Evolutionary conservation across 2,797 vertebrate genomes (phyloP).

Genomic region (Emydoidea blandingii): DNA sequence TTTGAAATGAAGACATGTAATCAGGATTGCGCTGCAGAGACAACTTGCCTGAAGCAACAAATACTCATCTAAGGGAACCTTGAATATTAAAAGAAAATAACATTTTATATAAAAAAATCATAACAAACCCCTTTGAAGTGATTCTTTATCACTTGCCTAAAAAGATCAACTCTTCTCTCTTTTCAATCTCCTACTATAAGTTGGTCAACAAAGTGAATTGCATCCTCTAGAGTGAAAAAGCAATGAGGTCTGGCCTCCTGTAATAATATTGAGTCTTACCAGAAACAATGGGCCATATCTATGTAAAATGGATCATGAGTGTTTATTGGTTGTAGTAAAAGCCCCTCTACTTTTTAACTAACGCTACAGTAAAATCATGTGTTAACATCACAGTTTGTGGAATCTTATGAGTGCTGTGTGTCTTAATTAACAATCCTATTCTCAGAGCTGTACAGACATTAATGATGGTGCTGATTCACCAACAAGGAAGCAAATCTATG

Average conservation of each 20-base stretch:
- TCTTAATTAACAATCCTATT: neutral
- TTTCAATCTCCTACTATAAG: neutral
- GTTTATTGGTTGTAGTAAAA: neutral
- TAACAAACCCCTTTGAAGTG: neutral
- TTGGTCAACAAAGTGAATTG: neutral
- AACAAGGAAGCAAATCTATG: neutral
- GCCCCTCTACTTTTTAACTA: conserved; percentile 9
- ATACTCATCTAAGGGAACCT: neutral
- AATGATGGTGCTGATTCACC: neutral
- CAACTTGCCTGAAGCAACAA: neutral
- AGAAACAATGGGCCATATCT: neutral
- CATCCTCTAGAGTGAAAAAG: neutral
- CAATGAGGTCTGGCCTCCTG: neutral
- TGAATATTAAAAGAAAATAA: neutral
- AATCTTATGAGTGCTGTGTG: neutral
- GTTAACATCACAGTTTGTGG: neutral
- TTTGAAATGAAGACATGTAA: neutral
- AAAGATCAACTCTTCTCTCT: neutral
- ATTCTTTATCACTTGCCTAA: neutral
- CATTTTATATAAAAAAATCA: neutral
- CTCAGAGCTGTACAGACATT: neutral
- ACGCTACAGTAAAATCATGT: neutral
- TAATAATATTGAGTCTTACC: neutral
- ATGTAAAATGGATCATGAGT: neutral
- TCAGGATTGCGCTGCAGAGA: neutral